Evolutionary conservation across 2,113 vertebrate species (phyloP).

Genomic region (Xyliphius kryptos): DNA sequence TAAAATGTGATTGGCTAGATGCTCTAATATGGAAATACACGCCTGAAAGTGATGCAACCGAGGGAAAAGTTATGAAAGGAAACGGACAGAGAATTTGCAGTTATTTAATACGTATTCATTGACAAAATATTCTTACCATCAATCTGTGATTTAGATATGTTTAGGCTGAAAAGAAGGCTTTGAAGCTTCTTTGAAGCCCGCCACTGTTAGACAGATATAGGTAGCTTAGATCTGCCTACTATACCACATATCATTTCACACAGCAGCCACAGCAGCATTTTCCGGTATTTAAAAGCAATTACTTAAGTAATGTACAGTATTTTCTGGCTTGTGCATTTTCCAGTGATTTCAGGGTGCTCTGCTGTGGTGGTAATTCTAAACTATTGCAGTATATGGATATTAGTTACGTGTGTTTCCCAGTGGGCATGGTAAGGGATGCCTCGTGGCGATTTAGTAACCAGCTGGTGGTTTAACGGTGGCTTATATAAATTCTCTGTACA

Average conservation of each 20-base stretch:
- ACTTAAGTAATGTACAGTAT: neutral
- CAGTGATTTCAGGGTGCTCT: slow-evolving; percentile 5
- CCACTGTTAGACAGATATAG: neutral
- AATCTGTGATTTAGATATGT: no score
- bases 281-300: neutral
- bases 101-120: no score
- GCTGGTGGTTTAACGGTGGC: slow-evolving; percentile 7
- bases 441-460: neutral
- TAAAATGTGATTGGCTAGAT: no score
- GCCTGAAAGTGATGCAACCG: no score
- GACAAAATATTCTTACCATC: no score
- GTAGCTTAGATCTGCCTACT: no score
- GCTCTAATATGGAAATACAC: no score
- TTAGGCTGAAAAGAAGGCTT: no score
- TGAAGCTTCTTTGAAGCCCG: no score
- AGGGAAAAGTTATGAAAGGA: no score
- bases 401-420: slow-evolving; percentile 10
- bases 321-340: neutral
- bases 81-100: no score
- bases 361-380: neutral
- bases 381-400: neutral
- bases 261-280: neutral
- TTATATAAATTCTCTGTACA: slow-evolving; percentile 12
- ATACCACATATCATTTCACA: neutral
- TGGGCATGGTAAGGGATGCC: neutral